Evolutionary conservation across 2,888 invertebrate species (phyloP), one percentile per base, ranked within the genome.

Genomic region (Megaustenia siamemsis): DNA sequence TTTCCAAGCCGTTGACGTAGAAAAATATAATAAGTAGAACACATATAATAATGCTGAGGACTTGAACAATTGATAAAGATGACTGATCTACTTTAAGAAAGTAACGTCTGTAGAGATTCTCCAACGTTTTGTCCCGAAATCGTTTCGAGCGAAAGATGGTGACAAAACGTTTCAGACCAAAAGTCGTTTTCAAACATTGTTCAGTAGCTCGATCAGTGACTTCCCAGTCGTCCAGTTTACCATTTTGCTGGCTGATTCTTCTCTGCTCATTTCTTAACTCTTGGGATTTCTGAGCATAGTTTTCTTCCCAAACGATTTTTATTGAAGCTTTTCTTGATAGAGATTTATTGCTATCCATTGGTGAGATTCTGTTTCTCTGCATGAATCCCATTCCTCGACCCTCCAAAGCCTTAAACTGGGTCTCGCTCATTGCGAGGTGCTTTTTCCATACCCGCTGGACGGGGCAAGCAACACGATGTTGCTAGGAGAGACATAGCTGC

Each of bases 21-120:
- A 92, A 91, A 82, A 93, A 92, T 10, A 96, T 95, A 81, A 97
- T 94, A 63, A 96, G 96, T 82, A 97, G 95, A 28, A 96, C 94
- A 86, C 96, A 94, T 86, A 98, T 94, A 49, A 79, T 21, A 21
- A 84, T 77, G 63, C 78, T 79, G 81, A 98, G 95, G 15, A 96
- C 96, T 89, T 98, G 95, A 87, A 97, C 95, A 91, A 97, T 96
- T 5, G 97, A 97, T 95, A 97, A 96, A 94, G 97, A 97, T 91
- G 96, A 97, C 94, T 98, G 97, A 95, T 98, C 98, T 96, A 98
- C 97, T 90, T 97, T 97, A 87, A 98, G 96, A 94, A 98, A 98
- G 95, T 98, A 98, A 84, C 98, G 96, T 94, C 98, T 98, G 95
- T 98, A 98, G 86, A 98, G 95, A 96, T 97, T 97, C 94, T 98